Base-by-base conservation (phyloP, 2,113 vertebrate species). In the Reinhardtius hippoglossoides region DNA sequence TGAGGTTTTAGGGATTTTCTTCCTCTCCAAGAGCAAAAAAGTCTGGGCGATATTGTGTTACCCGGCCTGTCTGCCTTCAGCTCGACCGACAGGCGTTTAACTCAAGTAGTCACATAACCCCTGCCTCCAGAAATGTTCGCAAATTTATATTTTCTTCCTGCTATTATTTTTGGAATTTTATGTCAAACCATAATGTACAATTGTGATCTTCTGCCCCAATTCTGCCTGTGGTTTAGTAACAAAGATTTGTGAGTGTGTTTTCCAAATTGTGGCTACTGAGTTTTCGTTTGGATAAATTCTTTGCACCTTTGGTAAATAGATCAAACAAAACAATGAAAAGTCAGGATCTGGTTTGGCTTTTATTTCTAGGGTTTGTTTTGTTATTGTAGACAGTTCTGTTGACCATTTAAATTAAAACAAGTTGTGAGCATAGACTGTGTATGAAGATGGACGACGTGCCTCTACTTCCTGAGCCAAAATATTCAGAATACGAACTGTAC, bases 41-140 rank as follows among this genome's bases (percentile, higher is more conserved):
- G 56, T 60, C 58, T 54, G 59, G 40, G 57, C 42, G 67, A 76
- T 74, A 83, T 80, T 48, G 56, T 72, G 13, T 83, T 87, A 72
- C 76, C 20, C 37, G 27, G 48, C 55, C 37, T 62, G 48, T 70
- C 61, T 73, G 59, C 55, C 68, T 67, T 52, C 20, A 20, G 50
- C 60, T 78, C 13, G 2, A 52, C 35, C 58, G 44, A 50, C 24
- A 31, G 20, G 16, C 2, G 5, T 50, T 73, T 55, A 55, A 35
- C 72, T 60, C 44, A 15, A 5, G 24, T 21, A 31, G 31, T 44
- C 23, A 44, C 2, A 62, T 55, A n/a, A 56, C 46, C 31, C 23
- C 66, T 46, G 23, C 37, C 7, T 54, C 70, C 48, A 52, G 62
- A 70, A 55, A 67, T 42, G 0, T 12, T 56, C 48, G 55, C 12